Percentiles rank a stretch among this genome's conserved stretches.
Evolutionary conservation across 2,888 invertebrate genomes (phyloP).

Genomic region (Podotricha telesiphe): DNA sequence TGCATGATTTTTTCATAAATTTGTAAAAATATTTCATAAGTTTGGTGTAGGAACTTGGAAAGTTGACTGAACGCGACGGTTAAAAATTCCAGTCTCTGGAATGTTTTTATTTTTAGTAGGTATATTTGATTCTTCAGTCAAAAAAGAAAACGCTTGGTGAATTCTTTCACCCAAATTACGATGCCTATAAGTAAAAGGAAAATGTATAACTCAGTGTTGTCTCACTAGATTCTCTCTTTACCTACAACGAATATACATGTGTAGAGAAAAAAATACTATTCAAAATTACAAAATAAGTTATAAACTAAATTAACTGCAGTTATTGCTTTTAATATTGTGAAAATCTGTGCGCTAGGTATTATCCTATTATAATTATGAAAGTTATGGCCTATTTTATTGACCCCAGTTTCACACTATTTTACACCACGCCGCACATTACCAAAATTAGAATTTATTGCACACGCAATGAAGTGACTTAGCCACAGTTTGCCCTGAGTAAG

Average conservation of each 20-base stretch:
- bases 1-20: background rate
- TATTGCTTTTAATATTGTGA: constrained; percentile 38
- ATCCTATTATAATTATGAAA: constrained; percentile 42
- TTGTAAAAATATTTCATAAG: constrained; percentile 1
- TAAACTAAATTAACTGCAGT: constrained; percentile 22
- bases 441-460: constrained; percentile 71
- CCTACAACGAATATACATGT: background rate
- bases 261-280: background rate
- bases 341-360: constrained; percentile 37
- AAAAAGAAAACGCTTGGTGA: background rate
- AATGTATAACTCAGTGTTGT: background rate
- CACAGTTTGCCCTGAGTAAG: constrained; percentile 68
- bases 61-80: background rate
- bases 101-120: background rate
- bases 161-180: background rate
- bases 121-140: background rate
- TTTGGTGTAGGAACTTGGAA: background rate
- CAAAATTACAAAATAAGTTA: constrained; percentile 22
- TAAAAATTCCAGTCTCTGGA: background rate
- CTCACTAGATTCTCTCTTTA: background rate
- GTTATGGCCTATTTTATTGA: constrained; percentile 45
- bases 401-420: constrained; percentile 43
- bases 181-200: background rate
- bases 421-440: constrained; percentile 56
- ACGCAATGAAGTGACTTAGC: constrained; percentile 78